Evolutionary conservation across 2,797 vertebrate genomes (phyloP).

Genomic region (Oceanodroma leucorhoa): DNA sequence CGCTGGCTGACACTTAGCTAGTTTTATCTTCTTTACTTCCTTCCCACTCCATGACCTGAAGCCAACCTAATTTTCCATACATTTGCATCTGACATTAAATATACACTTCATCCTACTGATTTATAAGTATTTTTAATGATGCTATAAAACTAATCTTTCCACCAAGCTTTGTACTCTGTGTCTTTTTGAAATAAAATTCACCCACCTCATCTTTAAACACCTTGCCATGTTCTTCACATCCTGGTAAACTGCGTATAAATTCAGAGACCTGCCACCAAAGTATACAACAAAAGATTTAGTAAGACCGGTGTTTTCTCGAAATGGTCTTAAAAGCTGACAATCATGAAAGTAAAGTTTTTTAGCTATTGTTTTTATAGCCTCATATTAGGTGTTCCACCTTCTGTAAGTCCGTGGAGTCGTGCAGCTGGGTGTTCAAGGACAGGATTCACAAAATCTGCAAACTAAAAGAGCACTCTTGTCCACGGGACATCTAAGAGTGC

Average conservation of each 20-base stretch:
- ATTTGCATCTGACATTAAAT: neutral
- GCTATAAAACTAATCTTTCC: neutral
- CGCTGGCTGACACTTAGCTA: neutral
- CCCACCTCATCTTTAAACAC: conserved; percentile 87
- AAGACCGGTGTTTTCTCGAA: neutral
- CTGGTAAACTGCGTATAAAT: conserved; percentile 86
- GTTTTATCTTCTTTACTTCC: neutral
- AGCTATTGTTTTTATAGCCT: neutral
- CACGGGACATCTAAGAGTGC: neutral
- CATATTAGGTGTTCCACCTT: neutral
- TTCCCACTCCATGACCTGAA: neutral
- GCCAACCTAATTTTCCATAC: neutral
- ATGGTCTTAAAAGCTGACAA: neutral
- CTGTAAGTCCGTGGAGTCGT: neutral
- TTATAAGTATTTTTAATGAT: neutral
- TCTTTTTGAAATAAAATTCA: neutral
- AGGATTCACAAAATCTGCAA: neutral
- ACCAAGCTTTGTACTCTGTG: neutral
- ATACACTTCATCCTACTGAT: neutral
- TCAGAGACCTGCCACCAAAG: conserved; percentile 78
- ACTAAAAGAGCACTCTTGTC: neutral
- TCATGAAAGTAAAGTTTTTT: neutral
- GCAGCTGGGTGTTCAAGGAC: neutral
- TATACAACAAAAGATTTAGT: neutral
- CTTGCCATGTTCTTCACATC: conserved; percentile 85